Percentiles rank a stretch among this genome's conserved stretches.
Evolutionary conservation across 2,888 invertebrate species (phyloP).

Genomic region (Drosophila parthenogenetica): DNA sequence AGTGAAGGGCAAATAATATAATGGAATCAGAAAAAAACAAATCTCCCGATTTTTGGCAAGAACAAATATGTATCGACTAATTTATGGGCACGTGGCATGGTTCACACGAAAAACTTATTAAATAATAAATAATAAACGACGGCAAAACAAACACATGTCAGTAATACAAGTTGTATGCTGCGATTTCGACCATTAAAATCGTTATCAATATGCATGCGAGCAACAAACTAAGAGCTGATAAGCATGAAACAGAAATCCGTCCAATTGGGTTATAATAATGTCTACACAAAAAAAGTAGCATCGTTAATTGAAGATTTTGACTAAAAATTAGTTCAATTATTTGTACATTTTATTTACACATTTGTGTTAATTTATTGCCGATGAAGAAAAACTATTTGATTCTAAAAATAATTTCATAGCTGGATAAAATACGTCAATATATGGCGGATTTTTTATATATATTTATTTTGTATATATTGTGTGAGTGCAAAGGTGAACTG

Average conservation of each 20-base stretch:
- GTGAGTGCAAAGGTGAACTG: not conserved
- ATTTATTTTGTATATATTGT: not conserved
- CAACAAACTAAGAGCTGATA: constrained; percentile 39
- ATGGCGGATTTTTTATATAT: not conserved
- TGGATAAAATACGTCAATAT: constrained; percentile 6
- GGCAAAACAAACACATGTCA: constrained; percentile 41
- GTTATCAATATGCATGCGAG: constrained; percentile 36
- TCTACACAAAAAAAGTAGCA: not conserved
- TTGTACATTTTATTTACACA: too few species aligned
- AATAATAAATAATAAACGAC: constrained; percentile 35
- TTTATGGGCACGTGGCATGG: constrained; percentile 63
- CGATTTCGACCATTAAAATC: constrained; percentile 30
- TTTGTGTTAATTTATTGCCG: constrained; percentile 5
- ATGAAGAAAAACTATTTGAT: not conserved
- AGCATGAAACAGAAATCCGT: constrained; percentile 4
- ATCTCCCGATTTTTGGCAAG: constrained; percentile 8
- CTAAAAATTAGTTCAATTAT: not conserved
- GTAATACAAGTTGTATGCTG: constrained; percentile 35
- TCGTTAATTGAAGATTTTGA: not conserved
- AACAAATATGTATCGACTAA: constrained; percentile 26
- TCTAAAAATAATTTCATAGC: constrained; percentile 9
- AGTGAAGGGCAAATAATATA: constrained; percentile 7
- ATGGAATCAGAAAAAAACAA: not conserved
- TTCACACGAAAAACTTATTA: constrained; percentile 40
- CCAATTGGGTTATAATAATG: constrained; percentile 17